phyloP scores from a whole-genome alignment of 2,888 invertebrate species.

The Dinocampus coccinellae region DNA sequence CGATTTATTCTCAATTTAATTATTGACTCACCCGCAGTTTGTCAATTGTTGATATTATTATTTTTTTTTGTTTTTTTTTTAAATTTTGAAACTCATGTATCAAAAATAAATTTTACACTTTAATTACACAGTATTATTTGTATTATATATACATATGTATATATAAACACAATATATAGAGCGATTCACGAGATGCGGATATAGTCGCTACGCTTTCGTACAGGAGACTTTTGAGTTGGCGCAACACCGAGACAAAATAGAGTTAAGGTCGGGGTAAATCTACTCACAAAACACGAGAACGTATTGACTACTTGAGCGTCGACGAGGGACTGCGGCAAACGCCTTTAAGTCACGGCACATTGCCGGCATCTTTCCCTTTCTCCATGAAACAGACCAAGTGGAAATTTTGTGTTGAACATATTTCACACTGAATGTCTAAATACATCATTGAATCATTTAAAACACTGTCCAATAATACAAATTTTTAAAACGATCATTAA shows the following conservation, averaged over 20 bases:
- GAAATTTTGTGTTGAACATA: constrained; percentile 7
- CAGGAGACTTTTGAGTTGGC: background rate
- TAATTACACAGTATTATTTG: no score
- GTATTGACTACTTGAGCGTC: constrained; percentile 56
- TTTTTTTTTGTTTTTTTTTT: no score
- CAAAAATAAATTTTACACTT: no score
- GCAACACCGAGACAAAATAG: background rate
- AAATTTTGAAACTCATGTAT: no score
- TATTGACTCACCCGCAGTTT: no score
- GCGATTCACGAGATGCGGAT: background rate
- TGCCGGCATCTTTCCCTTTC: constrained; percentile 28
- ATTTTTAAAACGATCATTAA: background rate
- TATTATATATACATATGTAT: background rate
- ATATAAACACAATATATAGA: background rate
- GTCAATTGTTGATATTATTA: no score
- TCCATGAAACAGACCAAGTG: constrained; percentile 10
- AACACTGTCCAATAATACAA: background rate
- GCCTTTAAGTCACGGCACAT: constrained; percentile 29
- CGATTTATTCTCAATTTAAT: background rate
- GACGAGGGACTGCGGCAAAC: constrained; percentile 60
- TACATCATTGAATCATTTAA: background rate
- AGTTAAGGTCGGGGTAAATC: background rate
- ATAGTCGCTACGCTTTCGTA: background rate
- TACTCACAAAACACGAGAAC: constrained; percentile 36
- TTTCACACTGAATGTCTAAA: constrained; percentile 5